A percentile compares a stretch with the other conserved stretches of the same genome.
phyloP scores from a whole-genome alignment of 2,113 vertebrate genomes.

The Etheostoma spectabile region DNA sequence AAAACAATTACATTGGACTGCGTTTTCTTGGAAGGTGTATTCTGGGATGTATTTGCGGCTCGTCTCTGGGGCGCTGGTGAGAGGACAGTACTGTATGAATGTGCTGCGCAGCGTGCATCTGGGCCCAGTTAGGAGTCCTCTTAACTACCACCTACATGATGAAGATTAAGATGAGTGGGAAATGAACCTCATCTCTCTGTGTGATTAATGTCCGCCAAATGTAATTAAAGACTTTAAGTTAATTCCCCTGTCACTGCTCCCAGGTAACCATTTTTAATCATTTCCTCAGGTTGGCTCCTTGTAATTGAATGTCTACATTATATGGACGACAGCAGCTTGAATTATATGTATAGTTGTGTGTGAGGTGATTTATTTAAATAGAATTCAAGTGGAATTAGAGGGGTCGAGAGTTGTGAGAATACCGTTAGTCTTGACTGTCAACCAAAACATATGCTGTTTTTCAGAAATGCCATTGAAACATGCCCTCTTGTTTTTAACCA shows the following conservation, averaged over 20 bases:
- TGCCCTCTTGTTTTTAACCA: neutral
- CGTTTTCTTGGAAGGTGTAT: neutral
- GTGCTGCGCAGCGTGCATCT: conserved; percentile 19
- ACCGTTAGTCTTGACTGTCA: neutral
- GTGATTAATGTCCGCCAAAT: conserved; percentile 84
- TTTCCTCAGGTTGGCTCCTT: conserved; percentile 69
- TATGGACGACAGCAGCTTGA: conserved; percentile 37
- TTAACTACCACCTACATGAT: conserved; percentile 63
- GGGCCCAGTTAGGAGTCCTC: conserved; percentile 44
- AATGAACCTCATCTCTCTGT: conserved; percentile 82
- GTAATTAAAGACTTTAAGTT: conserved; percentile 87
- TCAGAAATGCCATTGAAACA: neutral
- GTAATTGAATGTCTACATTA: conserved; percentile 78
- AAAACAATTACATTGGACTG: neutral
- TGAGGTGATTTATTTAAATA: conserved; percentile 41
- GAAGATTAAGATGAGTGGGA: conserved; percentile 84
- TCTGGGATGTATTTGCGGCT: conserved; percentile 1
- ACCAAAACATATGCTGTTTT: neutral
- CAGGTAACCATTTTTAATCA: conserved; percentile 81
- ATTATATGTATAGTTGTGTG: conserved; percentile 23
- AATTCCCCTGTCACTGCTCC: conserved; percentile 82
- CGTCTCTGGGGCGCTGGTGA: conserved; percentile 11
- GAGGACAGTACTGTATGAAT: conserved; percentile 5
- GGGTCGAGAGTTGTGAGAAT: neutral
- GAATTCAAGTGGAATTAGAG: neutral